A percentile compares a stretch with the other conserved stretches of the same genome.
These are phyloP conservation scores for Nomada fucata DNA, from an alignment of 2,888 invertebrate species.

Conservation along the genomic window DNA sequence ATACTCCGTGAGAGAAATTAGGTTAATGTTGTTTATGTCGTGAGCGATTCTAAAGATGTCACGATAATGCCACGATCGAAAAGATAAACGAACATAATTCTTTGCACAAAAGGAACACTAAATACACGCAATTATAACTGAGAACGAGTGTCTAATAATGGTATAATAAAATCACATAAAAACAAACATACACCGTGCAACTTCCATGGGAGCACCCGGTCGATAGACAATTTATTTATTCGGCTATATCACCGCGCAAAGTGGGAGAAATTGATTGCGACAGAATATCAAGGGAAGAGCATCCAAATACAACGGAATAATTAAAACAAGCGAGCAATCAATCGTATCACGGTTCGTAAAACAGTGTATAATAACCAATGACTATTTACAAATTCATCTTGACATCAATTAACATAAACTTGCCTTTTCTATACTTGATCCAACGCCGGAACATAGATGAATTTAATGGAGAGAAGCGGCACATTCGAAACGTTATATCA, in stretches of 20 bases:
- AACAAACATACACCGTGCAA: neutral
- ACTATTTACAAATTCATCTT: conserved; percentile 49
- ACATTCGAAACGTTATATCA: conserved; percentile 45
- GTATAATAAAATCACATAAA: conserved; percentile 6
- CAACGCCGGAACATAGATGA: conserved; percentile 54
- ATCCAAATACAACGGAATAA: neutral
- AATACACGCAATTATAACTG: neutral
- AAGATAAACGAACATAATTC: neutral
- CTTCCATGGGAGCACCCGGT: conserved; percentile 12
- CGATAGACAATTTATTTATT: conserved; percentile 27
- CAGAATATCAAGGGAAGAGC: neutral
- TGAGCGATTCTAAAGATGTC: conserved; percentile 1
- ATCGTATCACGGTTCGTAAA: conserved; percentile 30
- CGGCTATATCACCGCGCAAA: conserved; percentile 4
- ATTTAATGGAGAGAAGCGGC: conserved; percentile 49
- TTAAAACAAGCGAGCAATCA: conserved; percentile 13
- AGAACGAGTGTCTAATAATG: neutral
- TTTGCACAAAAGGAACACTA: neutral
- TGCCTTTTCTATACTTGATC: conserved; percentile 47
- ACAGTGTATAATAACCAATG: conserved; percentile 37
- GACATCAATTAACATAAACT: conserved; percentile 64
- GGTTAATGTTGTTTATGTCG: conserved; percentile 63
- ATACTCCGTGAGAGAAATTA: conserved; percentile 19
- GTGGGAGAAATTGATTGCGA: neutral
- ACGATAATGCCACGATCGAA: neutral